Evolutionary conservation across 1,140 invertebrate species (phyloP), one percentile per base, ranked within the genome.

Genomic region (Atta texana): DNA sequence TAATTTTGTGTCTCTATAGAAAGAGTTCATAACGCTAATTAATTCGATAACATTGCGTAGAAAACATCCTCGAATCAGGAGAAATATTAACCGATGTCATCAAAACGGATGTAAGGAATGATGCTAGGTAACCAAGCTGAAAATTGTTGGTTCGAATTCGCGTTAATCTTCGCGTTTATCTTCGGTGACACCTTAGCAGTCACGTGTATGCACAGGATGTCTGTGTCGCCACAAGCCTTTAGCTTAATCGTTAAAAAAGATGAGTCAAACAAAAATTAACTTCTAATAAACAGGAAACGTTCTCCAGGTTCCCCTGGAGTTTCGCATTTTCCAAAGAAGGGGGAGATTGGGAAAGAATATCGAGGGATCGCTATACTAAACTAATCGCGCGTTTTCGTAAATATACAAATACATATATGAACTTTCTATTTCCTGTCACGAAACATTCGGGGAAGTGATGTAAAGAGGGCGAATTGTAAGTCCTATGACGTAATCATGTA

Each of bases 91-190:
- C 10, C 24, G 55, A 16, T 84, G 53, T 84, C 69, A 51, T 61
- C 24, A 75, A 82, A 84, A 75, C 80, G 80, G 68, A 82, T 61
- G 57, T 84, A 63, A 63, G 63, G 51, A 34, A 49, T 75, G 14
- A 84, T 14, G 39, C 6, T 31, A 55, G 55, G 69, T 84, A 74
- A 75, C n/a, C 55, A 84, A 74, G 55, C 80, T 84, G 69, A 63
- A 84, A 84, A 84, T 84, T 75, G 12, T 49, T 8, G 18, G 16
- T 8, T 71, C 16, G 34, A 14, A 72, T 84, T 75, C 18, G 18
- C 34, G 14, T 44, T 31, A 31, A 53, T 80, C 63, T 84, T 75
- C 18, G 18, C 24, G 14, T 44, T 31, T 49, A 68, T 80, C 63
- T 34, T 55, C 31, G 31, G 0, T 16, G 34, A 28, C 39, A 57